Percentiles rank a stretch among this genome's conserved stretches.
Conservation (phyloP, 2,113 vertebrate genomes). For the Triplophysa tibetana region DNA sequence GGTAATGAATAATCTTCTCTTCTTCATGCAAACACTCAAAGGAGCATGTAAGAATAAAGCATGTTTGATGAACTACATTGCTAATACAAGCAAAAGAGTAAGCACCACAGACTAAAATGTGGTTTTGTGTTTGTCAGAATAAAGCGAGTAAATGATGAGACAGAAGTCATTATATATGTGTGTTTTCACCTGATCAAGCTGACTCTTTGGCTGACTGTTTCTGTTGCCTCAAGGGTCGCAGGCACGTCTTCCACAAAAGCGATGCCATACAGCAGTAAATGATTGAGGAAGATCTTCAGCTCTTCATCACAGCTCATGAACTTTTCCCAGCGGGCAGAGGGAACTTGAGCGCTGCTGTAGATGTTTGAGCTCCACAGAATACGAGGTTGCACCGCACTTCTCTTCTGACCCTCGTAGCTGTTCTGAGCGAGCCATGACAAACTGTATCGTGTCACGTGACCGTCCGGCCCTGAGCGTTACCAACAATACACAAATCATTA, state of each 20-base stretch:
- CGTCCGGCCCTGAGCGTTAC: slow-evolving; percentile 80
- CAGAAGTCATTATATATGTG: no score
- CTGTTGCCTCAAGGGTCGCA: slow-evolving; percentile 84
- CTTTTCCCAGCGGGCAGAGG: slow-evolving; percentile 72
- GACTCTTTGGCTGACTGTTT: slow-evolving; percentile 77
- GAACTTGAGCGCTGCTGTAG: slow-evolving; percentile 77
- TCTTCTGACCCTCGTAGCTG: slow-evolving; percentile 85
- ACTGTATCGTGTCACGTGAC: slow-evolving; percentile 82
- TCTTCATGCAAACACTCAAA: no score
- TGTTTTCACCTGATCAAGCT: slow-evolving; percentile 85
- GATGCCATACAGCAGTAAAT: slow-evolving; percentile 87
- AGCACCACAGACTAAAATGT: no score
- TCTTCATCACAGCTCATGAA: slow-evolving; percentile 85
- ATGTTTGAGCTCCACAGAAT: slow-evolving; percentile 84
- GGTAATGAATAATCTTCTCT: no score
- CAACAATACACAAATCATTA: not conserved
- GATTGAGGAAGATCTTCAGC: slow-evolving; percentile 83
- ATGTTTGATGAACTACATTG: no score
- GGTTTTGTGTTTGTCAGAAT: no score
- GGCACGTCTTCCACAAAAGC: slow-evolving; percentile 87
- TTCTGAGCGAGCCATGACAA: slow-evolving; percentile 86
- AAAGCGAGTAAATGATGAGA: no score
- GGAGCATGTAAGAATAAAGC: no score
- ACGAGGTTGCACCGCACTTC: slow-evolving; percentile 75
- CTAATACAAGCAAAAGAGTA: no score